Conservation (phyloP, 2,113 vertebrate species). For the Hassar affinis region DNA sequence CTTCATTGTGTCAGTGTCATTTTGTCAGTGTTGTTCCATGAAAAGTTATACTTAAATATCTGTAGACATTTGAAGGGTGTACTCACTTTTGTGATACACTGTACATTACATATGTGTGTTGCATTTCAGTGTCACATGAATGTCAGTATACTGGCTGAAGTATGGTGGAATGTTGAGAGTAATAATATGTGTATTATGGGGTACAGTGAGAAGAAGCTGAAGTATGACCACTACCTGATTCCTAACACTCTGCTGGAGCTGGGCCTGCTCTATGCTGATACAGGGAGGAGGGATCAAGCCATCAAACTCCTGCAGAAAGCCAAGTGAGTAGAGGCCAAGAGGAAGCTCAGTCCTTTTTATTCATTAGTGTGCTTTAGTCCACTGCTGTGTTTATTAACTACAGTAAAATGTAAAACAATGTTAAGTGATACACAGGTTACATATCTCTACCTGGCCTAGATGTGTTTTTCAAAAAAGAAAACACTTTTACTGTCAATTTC, state of each 20-base stretch:
- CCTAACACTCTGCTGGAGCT: slow-evolving; percentile 77
- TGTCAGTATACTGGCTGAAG: not conserved
- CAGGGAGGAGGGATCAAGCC: slow-evolving; percentile 71
- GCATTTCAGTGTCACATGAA: not conserved
- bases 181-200: not conserved
- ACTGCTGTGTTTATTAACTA: slow-evolving; percentile 1
- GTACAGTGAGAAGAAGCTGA: slow-evolving; percentile 76
- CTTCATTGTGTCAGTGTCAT: too few relatives aligned
- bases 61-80: too few relatives aligned
- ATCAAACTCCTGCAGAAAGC: slow-evolving; percentile 75
- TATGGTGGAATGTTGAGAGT: not conserved
- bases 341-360: not conserved
- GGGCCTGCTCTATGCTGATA: slow-evolving; percentile 70
- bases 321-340: slow-evolving; percentile 66
- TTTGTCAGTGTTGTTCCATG: too few relatives aligned
- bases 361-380: not conserved
- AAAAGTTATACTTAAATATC: too few relatives aligned
- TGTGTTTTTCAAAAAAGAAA: not conserved
- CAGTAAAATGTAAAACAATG: not conserved
- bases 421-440: not conserved
- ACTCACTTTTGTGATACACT: too few relatives aligned
- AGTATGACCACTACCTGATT: slow-evolving; percentile 76
- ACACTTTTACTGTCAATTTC: not conserved
- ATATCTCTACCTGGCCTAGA: not conserved
- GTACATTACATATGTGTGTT: not conserved